These are phyloP conservation scores for Columba janthina DNA, from an alignment of 2,113 vertebrate genomes.

Conservation along the genomic window DNA sequence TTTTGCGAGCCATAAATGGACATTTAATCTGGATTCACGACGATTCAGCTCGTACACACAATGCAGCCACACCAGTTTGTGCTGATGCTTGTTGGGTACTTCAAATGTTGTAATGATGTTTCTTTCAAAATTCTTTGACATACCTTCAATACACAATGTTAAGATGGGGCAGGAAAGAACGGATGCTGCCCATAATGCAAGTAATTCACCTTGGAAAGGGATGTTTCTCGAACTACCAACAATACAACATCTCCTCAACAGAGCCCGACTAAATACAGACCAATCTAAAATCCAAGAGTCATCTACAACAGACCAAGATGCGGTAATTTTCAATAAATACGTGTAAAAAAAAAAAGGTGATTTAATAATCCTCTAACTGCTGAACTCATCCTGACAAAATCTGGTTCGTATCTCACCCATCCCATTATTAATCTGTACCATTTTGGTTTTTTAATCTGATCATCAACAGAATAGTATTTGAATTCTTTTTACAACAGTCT, in stretches of 20 bases:
- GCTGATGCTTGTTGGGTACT: neutral
- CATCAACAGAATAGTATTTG: neutral
- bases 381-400: neutral
- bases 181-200: neutral
- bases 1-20: slow-evolving; percentile 40
- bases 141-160: neutral
- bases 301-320: neutral
- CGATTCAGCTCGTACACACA: neutral
- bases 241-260: neutral
- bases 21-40: slow-evolving; percentile 1
- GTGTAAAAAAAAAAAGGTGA: neutral
- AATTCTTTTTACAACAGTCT: neutral
- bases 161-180: neutral
- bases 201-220: neutral
- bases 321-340: neutral
- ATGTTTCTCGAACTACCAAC: neutral
- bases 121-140: neutral
- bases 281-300: neutral
- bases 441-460: neutral
- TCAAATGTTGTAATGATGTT: neutral
- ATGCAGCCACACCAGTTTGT: neutral
- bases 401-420: neutral
- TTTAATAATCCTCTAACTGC: neutral
- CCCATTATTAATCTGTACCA: neutral
- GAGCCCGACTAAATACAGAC: neutral